Conservation (phyloP, 2,113 vertebrate species). For the Cebus imitator region DNA sequence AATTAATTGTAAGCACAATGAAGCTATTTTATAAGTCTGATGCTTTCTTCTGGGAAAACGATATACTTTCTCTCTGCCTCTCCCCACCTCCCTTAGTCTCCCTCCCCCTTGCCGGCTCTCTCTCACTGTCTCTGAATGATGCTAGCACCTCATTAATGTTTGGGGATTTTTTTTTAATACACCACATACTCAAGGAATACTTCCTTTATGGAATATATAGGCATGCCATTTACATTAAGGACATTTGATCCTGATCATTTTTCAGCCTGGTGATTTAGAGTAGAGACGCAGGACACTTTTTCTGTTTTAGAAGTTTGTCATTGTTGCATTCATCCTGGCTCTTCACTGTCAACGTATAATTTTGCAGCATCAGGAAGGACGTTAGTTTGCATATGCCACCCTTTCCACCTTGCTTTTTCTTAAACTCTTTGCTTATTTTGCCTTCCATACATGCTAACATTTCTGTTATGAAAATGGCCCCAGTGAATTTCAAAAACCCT, state of each 20-base stretch:
- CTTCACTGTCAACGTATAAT: neutral
- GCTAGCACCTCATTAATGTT: neutral
- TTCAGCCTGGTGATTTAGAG: neutral
- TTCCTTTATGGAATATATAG: neutral
- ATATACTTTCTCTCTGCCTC: neutral
- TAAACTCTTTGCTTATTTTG: neutral
- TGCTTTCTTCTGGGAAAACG: neutral
- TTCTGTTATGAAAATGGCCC: neutral
- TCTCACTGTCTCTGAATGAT: neutral
- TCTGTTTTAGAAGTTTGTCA: neutral
- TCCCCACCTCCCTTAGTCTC: neutral
- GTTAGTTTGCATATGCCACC: neutral
- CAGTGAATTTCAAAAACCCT: neutral
- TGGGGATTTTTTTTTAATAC: neutral
- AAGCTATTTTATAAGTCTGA: neutral
- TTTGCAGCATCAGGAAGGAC: neutral
- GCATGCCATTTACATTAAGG: neutral
- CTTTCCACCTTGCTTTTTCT: neutral
- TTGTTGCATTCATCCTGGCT: neutral
- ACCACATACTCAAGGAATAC: neutral
- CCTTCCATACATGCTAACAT: neutral
- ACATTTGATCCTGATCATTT: neutral
- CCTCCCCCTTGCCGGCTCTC: accelerated
- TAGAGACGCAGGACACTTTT: neutral
- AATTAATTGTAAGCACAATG: neutral